Evolutionary conservation across 2,113 vertebrate genomes (phyloP).

Genomic region (Colossoma macropomum): DNA sequence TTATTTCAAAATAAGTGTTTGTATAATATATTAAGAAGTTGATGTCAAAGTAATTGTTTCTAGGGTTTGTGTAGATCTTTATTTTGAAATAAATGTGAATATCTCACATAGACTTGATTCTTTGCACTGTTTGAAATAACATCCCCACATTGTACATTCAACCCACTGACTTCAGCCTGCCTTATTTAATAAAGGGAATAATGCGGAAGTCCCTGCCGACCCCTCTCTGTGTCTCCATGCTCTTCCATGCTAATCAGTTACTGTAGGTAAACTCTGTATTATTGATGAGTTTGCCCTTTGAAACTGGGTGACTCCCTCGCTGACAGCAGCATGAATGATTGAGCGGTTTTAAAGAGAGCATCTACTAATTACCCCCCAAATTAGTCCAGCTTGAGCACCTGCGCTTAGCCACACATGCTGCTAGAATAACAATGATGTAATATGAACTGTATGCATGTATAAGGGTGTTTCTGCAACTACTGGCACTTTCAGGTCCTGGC

Average conservation of each 20-base stretch:
- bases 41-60: no score
- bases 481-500: no score
- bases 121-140: not conserved
- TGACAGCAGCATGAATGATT: conserved; percentile 50
- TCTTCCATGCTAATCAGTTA: not conserved
- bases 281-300: conserved; percentile 49
- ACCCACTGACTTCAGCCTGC: not conserved
- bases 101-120: not conserved
- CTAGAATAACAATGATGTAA: not conserved
- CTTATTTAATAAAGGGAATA: not conserved
- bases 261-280: conserved; percentile 26
- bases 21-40: no score
- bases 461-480: not conserved
- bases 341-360: conserved; percentile 32
- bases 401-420: conserved; percentile 10
- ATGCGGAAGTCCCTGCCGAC: not conserved
- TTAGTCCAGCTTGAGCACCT: conserved; percentile 15
- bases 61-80: no score
- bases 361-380: conserved; percentile 43
- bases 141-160: not conserved
- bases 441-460: not conserved
- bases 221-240: not conserved
- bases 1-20: no score
- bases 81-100: no score
- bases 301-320: conserved; percentile 14